Conservation (phyloP, 2,797 vertebrate genomes). For the Clarias fuscus region DNA sequence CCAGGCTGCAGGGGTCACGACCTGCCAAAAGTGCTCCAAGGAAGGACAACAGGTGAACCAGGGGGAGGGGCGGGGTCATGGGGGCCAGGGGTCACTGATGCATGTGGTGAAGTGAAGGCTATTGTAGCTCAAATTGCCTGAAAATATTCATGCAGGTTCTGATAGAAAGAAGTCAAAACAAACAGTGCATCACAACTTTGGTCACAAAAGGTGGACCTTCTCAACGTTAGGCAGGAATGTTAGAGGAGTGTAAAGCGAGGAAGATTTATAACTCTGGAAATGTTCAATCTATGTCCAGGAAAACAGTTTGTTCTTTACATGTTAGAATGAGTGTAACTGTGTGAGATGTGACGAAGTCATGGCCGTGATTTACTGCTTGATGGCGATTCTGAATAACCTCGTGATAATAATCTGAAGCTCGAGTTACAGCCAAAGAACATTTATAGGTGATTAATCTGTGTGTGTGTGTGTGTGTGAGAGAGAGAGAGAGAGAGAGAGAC, state of each 20-base stretch:
- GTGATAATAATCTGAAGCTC: constrained; percentile 28
- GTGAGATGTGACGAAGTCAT: neutral
- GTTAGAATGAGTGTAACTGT: neutral
- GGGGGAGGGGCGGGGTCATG: too few species aligned
- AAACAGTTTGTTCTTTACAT: neutral
- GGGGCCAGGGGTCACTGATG: too few species aligned
- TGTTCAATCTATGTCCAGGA: neutral
- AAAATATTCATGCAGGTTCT: too few species aligned
- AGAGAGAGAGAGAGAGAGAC: neutral
- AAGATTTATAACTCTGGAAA: neutral
- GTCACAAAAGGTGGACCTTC: too few species aligned
- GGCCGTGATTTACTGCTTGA: neutral
- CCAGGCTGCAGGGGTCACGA: too few species aligned
- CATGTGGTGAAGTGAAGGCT: too few species aligned
- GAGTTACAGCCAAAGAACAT: constrained; percentile 48
- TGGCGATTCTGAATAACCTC: constrained; percentile 25
- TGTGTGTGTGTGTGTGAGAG: neutral
- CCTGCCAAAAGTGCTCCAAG: too few species aligned
- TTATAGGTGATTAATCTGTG: constrained; percentile 5
- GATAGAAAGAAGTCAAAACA: too few species aligned
- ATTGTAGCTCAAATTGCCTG: too few species aligned
- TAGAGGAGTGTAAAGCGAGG: neutral
- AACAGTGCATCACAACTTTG: too few species aligned
- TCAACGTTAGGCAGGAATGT: neutral
- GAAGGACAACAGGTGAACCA: too few species aligned